Conservation (phyloP, 2,113 vertebrate species). For the Poeciliopsis prolifica region DNA sequence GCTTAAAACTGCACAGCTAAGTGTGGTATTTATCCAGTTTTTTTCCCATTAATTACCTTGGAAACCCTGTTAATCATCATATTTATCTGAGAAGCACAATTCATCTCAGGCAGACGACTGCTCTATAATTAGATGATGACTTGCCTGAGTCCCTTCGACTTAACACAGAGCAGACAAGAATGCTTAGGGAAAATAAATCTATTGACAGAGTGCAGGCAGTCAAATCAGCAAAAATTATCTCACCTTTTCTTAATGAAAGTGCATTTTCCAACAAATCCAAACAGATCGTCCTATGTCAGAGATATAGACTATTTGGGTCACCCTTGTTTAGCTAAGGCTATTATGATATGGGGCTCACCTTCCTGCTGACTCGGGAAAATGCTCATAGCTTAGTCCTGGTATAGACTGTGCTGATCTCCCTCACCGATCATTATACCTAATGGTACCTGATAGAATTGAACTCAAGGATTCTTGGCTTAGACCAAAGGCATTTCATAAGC, state of each 20-base stretch:
- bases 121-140: constrained; percentile 58
- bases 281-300: constrained; percentile 20
- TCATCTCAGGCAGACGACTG: constrained; percentile 39
- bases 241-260: background rate
- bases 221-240: background rate
- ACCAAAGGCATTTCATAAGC: constrained; percentile 64
- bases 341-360: constrained; percentile 71
- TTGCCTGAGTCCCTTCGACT: constrained; percentile 30
- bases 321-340: constrained; percentile 73
- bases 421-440: constrained; percentile 64
- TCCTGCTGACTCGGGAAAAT: constrained; percentile 77
- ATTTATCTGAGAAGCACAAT: constrained; percentile 34
- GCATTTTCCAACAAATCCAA: background rate
- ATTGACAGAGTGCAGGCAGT: constrained; percentile 11
- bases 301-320: constrained; percentile 66
- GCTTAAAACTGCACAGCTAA: background rate
- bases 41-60: background rate
- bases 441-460: constrained; percentile 57
- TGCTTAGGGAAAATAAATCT: constrained; percentile 41
- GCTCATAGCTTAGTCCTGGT: constrained; percentile 61
- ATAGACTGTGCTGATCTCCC: constrained; percentile 56
- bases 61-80: constrained; percentile 35
- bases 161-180: constrained; percentile 27
- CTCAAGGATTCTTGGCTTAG: constrained; percentile 51
- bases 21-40: background rate